Evolutionary conservation across 2,797 vertebrate species (phyloP), one percentile per base, ranked within the genome.

Genomic region (Tauraco hartlaubi): DNA sequence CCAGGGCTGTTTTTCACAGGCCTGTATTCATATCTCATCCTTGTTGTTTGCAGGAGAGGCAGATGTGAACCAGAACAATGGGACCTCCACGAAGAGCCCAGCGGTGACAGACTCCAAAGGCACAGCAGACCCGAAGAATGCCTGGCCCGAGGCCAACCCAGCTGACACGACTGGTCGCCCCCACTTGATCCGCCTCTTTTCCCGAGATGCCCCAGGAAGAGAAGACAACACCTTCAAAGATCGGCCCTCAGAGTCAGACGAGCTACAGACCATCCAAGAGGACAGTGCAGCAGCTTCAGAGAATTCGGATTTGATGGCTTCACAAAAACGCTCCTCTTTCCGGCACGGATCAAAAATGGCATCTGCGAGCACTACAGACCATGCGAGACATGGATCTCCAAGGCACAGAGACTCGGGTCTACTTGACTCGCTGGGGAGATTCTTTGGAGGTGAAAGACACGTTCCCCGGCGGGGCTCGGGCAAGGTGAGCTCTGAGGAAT

Each of bases 151-250:
- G 13, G 98, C 99, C 99, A 99, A 95, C 98, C 98, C 99, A 99
- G 99, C 98, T 98, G 99, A 99, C 98, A 98, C 98, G 39, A 97
- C 97, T 80, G 97, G 98, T 96, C 99, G 99, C 99, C 99, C 99
- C 98, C 99, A 99, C 98, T 98, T 99, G 99, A 98, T 98, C 99
- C 99, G 99, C 99, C 99, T 99, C 98, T 99, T 99, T 98, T 99
- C 99, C 98, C 99, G 99, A 98, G 99, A 99, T 99, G 99, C 99
- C 96, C 99, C 99, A 91, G 99, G 99, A 74, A 98, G 99, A 91
- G 99, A 99, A 98, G 99, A 99, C 99, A 99, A 99, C 99, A 99
- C 99, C 99, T 99, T 99, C 99, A 99, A 99, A 99, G 99, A 99
- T 91, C 99, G 99, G 98, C 99, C 99, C 97, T 99, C 99, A 0